A percentile compares a stretch with the other conserved stretches of the same genome.
phyloP scores from a whole-genome alignment of 2,797 vertebrate species.

The Cyclura pinguis region DNA sequence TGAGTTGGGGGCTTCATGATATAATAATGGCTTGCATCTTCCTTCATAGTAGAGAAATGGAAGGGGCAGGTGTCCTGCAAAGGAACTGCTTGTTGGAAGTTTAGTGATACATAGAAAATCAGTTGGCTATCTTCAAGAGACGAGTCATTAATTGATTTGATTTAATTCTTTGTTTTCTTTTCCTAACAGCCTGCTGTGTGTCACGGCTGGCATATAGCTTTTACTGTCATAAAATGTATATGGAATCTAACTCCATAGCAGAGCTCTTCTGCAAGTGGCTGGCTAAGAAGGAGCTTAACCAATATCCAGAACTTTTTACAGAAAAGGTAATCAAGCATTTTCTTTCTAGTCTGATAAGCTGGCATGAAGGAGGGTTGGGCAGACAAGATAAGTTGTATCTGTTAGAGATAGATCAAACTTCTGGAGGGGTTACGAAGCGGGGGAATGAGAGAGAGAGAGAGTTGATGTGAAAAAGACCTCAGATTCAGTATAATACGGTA shows the following conservation, averaged over 20 bases:
- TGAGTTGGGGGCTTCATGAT: background rate
- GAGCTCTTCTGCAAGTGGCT: slow-evolving; percentile 84
- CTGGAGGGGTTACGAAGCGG: too few species aligned
- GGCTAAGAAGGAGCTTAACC: slow-evolving; percentile 64
- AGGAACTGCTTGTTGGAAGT: background rate
- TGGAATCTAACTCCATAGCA: slow-evolving; percentile 82
- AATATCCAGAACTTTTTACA: slow-evolving; percentile 74
- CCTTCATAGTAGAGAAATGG: background rate
- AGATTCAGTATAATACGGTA: background rate
- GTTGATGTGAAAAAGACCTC: background rate
- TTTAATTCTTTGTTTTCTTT: background rate
- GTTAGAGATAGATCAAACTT: background rate
- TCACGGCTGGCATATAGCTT: slow-evolving; percentile 88
- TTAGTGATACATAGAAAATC: background rate
- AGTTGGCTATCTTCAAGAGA: background rate
- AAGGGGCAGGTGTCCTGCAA: background rate
- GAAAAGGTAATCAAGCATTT: slow-evolving; percentile 80
- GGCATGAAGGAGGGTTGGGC: background rate
- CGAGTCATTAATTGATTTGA: too few species aligned
- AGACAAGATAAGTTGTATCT: too few species aligned
- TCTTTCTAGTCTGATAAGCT: background rate
- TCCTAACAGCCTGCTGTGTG: slow-evolving; percentile 80
- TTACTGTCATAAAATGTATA: slow-evolving; percentile 85
- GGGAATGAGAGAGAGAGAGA: too few species aligned
- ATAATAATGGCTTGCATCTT: background rate